Base-by-base conservation (phyloP, 2,888 invertebrate genomes). In the Netelia melanura region DNA sequence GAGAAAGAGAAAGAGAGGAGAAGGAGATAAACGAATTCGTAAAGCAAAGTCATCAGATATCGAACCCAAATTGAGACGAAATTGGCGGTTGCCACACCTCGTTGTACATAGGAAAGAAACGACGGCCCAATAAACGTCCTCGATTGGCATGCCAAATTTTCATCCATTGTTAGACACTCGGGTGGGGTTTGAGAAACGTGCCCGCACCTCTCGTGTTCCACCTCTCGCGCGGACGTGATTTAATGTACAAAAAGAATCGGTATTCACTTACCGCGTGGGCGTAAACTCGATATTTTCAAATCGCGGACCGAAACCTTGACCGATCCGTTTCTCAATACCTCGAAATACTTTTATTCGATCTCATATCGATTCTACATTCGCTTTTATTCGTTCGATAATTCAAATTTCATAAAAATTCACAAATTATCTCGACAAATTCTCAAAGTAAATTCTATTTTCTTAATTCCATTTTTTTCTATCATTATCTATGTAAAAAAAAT, bases 41-140 rank as follows among this genome's bases (percentile, higher is more conserved):
- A 38, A 71, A 77, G 71, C 64, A 65, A 17, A 56, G 56, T 71
- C 81, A 82, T 82, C 77, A 71, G 82, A 77, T 77, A 77, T 77
- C 17, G 54, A n/a, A 14, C 17, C 82, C 70, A 79, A 79, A 79
- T 83, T 75, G 83, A 79, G 74, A 83, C 68, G 25, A 79, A 74
- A 76, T 71, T 67, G 79, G 38, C 67, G 43, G 21, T 52, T 52
- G 82, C 62, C 83, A 70, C 83, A 83, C 83, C 83, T 70, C 74
- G 72, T 30, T 21, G 43, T 64, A 44, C 30, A 48, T 38, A 23
- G 6, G 21, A 65, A 65, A 21, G 38, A 77, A 52, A 30, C 67
- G 74, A 38, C 38, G 68, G 74, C 74, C 72, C 52, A 61, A 62
- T 78, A 21, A 38, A 30, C 38, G 58, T 43, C 11, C 14, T 44